Conservation (phyloP, 2,888 invertebrate genomes). For the Chymomyza amoena region DNA sequence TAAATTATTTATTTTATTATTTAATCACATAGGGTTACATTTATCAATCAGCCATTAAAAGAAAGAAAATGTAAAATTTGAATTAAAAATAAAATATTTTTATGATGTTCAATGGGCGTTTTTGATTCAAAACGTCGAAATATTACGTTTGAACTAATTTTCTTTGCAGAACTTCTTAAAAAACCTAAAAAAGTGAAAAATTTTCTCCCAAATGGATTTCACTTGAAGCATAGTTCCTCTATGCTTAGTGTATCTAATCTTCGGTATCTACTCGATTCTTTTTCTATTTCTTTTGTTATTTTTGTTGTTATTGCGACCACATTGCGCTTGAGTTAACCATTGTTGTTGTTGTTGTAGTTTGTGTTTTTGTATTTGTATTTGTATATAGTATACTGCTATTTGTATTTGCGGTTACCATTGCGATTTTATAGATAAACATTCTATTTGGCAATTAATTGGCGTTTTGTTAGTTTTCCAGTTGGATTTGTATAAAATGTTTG, state of each 20-base stretch:
- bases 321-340: constrained; percentile 7
- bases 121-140: no score
- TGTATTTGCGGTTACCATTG: constrained; percentile 39
- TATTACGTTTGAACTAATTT: no score
- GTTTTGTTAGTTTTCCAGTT: constrained; percentile 70
- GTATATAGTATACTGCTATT: constrained; percentile 3
- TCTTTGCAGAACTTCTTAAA: no score
- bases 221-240: no score
- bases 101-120: no score
- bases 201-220: no score
- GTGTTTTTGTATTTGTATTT: constrained; percentile 28
- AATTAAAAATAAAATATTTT: no score
- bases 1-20: no score
- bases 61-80: no score
- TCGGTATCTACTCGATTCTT: background rate
- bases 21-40: no score
- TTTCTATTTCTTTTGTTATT: constrained; percentile 25
- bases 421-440: constrained; percentile 76
- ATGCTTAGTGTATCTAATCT: background rate
- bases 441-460: constrained; percentile 77
- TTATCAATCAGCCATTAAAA: no score
- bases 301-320: constrained; percentile 8
- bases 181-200: no score
- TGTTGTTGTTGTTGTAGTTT: constrained; percentile 21
- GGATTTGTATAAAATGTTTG: constrained; percentile 69